Conservation (phyloP, 2,113 vertebrate genomes). For the Apistogramma diplotaenia region DNA sequence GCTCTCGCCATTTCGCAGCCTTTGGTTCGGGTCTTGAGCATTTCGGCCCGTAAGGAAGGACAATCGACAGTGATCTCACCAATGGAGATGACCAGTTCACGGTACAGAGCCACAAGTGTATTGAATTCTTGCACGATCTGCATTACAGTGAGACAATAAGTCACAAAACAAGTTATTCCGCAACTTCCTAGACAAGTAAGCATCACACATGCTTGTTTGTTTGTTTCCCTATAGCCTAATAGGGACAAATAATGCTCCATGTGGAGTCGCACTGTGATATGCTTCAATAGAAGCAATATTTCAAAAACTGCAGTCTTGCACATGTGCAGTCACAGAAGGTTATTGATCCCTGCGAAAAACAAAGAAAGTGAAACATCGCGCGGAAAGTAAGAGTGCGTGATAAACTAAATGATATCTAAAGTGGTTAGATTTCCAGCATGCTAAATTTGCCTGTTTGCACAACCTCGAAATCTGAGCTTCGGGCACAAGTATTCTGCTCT, state of each 20-base stretch:
- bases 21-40: constrained; percentile 90
- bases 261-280: background rate
- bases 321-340: background rate
- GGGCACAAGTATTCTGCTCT: background rate
- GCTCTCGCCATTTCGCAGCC: constrained; percentile 93
- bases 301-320: constrained; percentile 13
- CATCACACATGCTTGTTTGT: background rate
- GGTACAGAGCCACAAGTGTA: constrained; percentile 94
- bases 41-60: constrained; percentile 85
- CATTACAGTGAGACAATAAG: constrained; percentile 52
- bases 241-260: background rate
- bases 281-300: background rate
- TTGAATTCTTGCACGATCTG: constrained; percentile 99
- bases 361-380: background rate
- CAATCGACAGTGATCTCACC: constrained; percentile 90
- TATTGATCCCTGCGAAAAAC: background rate
- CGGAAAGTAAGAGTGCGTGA: background rate
- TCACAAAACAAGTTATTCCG: background rate
- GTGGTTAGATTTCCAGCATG: background rate
- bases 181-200: constrained; percentile 10
- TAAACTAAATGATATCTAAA: background rate
- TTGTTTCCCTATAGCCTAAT: background rate
- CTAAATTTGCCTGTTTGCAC: constrained; percentile 27
- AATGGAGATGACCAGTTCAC: constrained; percentile 96
- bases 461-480: background rate